A percentile compares a stretch with the other conserved stretches of the same genome.
These are phyloP conservation scores for Drosophila pullipes DNA, from an alignment of 2,888 invertebrate species.

Conservation along the genomic window DNA sequence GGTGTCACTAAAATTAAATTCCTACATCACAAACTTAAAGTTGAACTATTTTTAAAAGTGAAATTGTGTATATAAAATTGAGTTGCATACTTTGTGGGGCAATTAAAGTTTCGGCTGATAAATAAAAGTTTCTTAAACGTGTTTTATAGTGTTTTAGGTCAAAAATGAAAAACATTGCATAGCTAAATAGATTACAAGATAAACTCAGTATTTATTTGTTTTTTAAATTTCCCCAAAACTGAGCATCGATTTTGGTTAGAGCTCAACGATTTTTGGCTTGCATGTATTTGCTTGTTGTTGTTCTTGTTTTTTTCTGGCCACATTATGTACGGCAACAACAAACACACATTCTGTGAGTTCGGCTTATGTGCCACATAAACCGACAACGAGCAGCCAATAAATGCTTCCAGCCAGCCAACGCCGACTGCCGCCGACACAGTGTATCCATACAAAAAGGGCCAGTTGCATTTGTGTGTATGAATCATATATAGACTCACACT, in stretches of 20 bases:
- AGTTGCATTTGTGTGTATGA: conserved; percentile 74
- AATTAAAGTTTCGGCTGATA: background rate
- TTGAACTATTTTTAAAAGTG: conserved; percentile 10
- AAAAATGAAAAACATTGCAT: background rate
- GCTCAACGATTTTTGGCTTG: conserved; percentile 52
- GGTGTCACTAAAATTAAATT: background rate
- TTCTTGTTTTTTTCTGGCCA: conserved; percentile 46
- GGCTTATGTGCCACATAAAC: conserved; percentile 81
- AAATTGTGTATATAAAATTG: conserved; percentile 15
- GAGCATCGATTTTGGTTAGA: conserved; percentile 68
- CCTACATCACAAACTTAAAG: background rate
- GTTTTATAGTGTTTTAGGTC: background rate
- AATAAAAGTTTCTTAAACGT: background rate
- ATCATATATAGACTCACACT: conserved; percentile 50
- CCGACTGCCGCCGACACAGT: conserved; percentile 65
- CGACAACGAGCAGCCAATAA: conserved; percentile 81
- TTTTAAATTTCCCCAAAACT: background rate
- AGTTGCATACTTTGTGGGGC: conserved; percentile 26
- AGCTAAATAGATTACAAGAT: background rate
- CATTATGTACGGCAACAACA: conserved; percentile 61
- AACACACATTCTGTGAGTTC: conserved; percentile 58
- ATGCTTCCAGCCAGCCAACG: conserved; percentile 73
- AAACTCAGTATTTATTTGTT: background rate
- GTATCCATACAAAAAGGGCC: conserved; percentile 68
- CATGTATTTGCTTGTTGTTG: conserved; percentile 34